Conservation (phyloP, 2,797 vertebrate species). For the Pangasius macronema region DNA sequence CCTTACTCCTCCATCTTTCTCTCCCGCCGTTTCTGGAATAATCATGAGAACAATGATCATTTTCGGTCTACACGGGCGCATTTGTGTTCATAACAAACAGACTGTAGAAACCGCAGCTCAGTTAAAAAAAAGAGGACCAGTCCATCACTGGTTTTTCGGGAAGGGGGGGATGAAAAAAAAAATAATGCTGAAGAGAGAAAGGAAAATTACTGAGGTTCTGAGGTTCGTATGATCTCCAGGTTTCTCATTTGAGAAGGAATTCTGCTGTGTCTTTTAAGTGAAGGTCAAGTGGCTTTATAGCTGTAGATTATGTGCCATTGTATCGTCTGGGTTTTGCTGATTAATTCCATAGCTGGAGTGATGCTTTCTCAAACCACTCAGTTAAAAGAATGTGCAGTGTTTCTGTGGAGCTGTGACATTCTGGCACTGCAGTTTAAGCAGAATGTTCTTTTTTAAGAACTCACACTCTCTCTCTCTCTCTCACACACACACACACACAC, state of each 20-base stretch:
- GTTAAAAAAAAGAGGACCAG: conserved; percentile 57
- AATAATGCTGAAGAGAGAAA: not conserved
- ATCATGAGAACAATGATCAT: not conserved
- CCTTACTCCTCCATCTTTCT: not conserved
- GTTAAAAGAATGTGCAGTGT: conserved; percentile 67
- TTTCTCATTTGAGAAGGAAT: conserved; percentile 63
- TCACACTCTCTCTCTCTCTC: not conserved
- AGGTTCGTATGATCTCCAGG: not conserved
- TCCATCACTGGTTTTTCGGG: conserved; percentile 41
- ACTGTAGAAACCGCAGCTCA: conserved; percentile 40
- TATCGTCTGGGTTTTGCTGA: conserved; percentile 70
- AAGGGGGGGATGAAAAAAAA: not conserved
- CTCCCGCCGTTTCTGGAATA: conserved; percentile 23
- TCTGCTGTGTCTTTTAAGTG: conserved; percentile 68
- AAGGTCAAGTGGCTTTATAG: conserved; percentile 72
- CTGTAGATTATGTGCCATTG: conserved; percentile 70
- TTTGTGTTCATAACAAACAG: conserved; percentile 51
- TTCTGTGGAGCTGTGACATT: conserved; percentile 44
- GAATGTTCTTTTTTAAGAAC: conserved; percentile 56
- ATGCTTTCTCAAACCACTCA: conserved; percentile 65
- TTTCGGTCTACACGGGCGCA: not conserved
- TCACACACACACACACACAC: not conserved
- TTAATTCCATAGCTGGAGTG: conserved; percentile 72
- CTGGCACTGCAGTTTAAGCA: conserved; percentile 67
- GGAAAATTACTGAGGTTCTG: not conserved